These are phyloP conservation scores for Monoplex corrugatus DNA, from an alignment of 2,888 invertebrate species.

Conservation along the genomic window DNA sequence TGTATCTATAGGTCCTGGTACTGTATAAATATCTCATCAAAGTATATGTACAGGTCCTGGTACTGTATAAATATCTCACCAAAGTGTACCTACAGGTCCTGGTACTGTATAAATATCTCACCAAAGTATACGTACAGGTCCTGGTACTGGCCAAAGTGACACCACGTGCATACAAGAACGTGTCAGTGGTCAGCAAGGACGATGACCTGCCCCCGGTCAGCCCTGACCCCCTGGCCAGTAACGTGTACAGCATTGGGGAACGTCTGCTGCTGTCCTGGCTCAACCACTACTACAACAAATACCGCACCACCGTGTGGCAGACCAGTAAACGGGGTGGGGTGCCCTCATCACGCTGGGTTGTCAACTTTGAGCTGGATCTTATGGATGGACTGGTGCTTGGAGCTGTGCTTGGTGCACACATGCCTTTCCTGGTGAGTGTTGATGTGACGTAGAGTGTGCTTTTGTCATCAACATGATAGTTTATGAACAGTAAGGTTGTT, in stretches of 20 bases:
- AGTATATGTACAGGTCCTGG: too few relatives aligned
- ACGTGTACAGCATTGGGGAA: constrained; percentile 80
- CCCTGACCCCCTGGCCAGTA: constrained; percentile 80
- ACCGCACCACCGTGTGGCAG: constrained; percentile 77
- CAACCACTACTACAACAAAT: constrained; percentile 80
- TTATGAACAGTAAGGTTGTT: background rate
- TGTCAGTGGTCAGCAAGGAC: constrained; percentile 71
- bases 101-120: too few relatives aligned
- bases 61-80: too few relatives aligned
- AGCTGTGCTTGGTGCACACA: constrained; percentile 80
- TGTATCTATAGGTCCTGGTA: too few relatives aligned
- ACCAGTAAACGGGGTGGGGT: constrained; percentile 76
- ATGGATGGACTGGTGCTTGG: constrained; percentile 81
- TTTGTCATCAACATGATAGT: background rate
- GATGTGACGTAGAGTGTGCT: too few relatives aligned
- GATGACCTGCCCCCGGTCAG: constrained; percentile 75
- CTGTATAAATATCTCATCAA: too few relatives aligned
- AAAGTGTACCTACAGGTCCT: too few relatives aligned
- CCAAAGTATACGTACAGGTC: constrained; percentile 68
- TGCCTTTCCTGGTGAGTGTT: constrained; percentile 79
- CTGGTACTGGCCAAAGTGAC: constrained; percentile 79
- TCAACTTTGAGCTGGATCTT: constrained; percentile 82
- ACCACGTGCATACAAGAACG: constrained; percentile 75
- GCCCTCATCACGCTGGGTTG: constrained; percentile 81
- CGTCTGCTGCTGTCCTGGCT: constrained; percentile 81